phyloP scores from a whole-genome alignment of 1,140 invertebrate species.

The Tigriopus japonicus region DNA sequence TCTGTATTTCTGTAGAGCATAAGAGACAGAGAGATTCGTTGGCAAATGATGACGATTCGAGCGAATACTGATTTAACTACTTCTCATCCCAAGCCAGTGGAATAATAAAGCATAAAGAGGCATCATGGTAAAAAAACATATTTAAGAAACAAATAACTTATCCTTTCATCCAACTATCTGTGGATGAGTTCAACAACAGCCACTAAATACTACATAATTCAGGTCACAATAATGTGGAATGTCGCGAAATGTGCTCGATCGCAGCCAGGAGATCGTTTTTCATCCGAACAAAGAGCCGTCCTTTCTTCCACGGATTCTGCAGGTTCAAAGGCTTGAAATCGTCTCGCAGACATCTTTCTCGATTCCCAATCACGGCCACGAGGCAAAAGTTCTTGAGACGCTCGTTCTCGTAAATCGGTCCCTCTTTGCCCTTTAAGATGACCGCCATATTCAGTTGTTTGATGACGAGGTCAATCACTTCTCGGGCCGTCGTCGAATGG shows the following conservation, averaged over 20 bases:
- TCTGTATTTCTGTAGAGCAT: too few relatives aligned
- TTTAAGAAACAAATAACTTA: too few relatives aligned
- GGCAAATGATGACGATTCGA: too few relatives aligned
- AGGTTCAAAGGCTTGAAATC: conserved; percentile 78
- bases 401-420: conserved; percentile 54
- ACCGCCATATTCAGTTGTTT: conserved; percentile 85
- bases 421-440: conserved; percentile 57
- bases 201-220: too few relatives aligned
- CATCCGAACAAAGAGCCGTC: conserved; percentile 67
- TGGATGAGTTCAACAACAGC: too few relatives aligned
- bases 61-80: too few relatives aligned
- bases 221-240: conserved; percentile 15
- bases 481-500: conserved; percentile 63
- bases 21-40: too few relatives aligned
- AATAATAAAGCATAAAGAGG: too few relatives aligned
- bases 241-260: conserved; percentile 44
- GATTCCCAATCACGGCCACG: conserved; percentile 75
- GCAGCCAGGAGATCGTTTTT: conserved; percentile 71
- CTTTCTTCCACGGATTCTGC: conserved; percentile 87
- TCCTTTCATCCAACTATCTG: too few relatives aligned
- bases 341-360: conserved; percentile 72
- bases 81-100: too few relatives aligned
- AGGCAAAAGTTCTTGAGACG: conserved; percentile 58
- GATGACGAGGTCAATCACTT: conserved; percentile 82
- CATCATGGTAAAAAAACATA: too few relatives aligned